Percentiles rank a stretch among this genome's conserved stretches.
Evolutionary conservation across 2,888 invertebrate species (phyloP).

Genomic region (Eilema sororculum): DNA sequence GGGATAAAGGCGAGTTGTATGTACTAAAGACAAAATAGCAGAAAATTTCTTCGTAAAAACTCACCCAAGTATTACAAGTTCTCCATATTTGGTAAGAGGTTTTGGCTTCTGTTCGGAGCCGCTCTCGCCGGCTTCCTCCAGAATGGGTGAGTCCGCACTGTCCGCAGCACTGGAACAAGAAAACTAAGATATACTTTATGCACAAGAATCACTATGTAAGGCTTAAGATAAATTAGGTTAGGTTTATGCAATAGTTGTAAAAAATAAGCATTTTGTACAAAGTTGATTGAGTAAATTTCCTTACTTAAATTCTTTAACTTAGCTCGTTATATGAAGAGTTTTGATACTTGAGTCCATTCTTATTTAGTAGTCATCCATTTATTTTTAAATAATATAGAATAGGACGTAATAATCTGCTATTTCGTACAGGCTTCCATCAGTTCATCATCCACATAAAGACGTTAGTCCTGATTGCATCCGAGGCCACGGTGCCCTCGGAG

Average conservation of each 20-base stretch:
- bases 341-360: neutral
- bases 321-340: neutral
- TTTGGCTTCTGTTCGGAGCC: slow-evolving; percentile 93
- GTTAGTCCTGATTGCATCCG: too few species aligned
- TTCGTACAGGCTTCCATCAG: too few species aligned
- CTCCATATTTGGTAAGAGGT: slow-evolving; percentile 94
- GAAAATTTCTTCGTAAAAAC: slow-evolving; percentile 60
- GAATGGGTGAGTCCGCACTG: slow-evolving; percentile 91
- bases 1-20: too few species aligned
- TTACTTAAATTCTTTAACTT: neutral
- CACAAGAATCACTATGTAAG: neutral
- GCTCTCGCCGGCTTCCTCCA: slow-evolving; percentile 92
- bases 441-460: too few species aligned
- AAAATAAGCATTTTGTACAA: too few species aligned
- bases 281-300: too few species aligned
- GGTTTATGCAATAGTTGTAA: too few species aligned
- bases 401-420: too few species aligned
- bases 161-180: slow-evolving; percentile 83
- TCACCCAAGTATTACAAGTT: slow-evolving; percentile 97
- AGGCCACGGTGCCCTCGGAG: too few species aligned
- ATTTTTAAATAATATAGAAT: neutral
- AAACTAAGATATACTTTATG: slow-evolving; percentile 15
- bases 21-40: neutral
- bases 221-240: neutral
- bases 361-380: neutral